phyloP scores from a whole-genome alignment of 2,888 invertebrate species.

The Cheilosia impressa region DNA sequence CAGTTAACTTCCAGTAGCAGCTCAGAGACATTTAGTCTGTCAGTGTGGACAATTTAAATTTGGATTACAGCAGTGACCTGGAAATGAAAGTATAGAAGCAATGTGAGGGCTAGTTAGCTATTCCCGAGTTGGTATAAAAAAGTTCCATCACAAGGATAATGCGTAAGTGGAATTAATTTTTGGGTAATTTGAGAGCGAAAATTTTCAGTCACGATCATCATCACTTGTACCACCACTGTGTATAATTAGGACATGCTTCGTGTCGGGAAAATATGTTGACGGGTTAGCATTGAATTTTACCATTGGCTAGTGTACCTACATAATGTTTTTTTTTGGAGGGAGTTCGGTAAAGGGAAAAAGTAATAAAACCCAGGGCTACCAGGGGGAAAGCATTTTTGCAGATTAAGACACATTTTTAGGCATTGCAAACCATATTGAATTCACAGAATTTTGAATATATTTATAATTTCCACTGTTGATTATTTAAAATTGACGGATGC shows the following conservation, averaged over 20 bases:
- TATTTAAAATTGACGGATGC: no score
- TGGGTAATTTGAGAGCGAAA: conserved; percentile 6
- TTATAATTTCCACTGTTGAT: no score
- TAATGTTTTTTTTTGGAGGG: no score
- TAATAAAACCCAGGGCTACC: no score
- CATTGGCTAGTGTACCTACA: no score
- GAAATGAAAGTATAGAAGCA: conserved; percentile 35
- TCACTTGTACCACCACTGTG: neutral
- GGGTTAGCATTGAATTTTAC: neutral
- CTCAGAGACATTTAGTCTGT: conserved; percentile 33
- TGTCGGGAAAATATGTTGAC: neutral
- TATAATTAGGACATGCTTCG: conserved; percentile 18
- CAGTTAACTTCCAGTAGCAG: conserved; percentile 15
- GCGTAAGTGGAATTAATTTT: conserved; percentile 47
- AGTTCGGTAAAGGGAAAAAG: no score
- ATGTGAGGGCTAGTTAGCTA: conserved; percentile 20
- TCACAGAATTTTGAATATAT: no score
- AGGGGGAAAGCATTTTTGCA: no score
- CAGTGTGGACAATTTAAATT: conserved; percentile 42
- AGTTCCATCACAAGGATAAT: conserved; percentile 15
- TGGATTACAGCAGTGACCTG: conserved; percentile 61
- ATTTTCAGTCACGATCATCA: conserved; percentile 18
- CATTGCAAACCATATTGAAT: no score
- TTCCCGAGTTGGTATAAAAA: conserved; percentile 20
- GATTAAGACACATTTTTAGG: no score